A percentile compares a stretch with the other conserved stretches of the same genome.
phyloP scores from a whole-genome alignment of 2,888 invertebrate genomes.

The Rhopalosiphum nymphaeae region DNA sequence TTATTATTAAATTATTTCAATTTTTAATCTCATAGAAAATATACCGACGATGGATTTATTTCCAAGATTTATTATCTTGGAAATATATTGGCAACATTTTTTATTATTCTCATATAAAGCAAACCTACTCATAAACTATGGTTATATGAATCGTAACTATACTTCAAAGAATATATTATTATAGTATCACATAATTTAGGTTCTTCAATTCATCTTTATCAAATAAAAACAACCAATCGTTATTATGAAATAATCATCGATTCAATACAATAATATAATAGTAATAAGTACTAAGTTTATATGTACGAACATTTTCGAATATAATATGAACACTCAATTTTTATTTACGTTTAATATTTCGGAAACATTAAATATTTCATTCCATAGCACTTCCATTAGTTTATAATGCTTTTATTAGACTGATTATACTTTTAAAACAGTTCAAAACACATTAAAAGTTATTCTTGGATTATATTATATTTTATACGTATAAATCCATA shows the following conservation, averaged over 20 bases:
- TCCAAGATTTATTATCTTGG: too few relatives aligned
- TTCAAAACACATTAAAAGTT: constrained; percentile 30
- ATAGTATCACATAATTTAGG: neutral
- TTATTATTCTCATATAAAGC: neutral
- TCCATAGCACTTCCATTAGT: neutral
- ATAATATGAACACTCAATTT: neutral
- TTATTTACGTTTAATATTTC: neutral
- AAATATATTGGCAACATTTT: neutral
- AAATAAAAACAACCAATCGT: neutral
- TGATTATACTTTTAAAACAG: constrained; percentile 46
- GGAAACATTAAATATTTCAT: constrained; percentile 23
- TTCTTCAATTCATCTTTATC: neutral
- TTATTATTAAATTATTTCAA: neutral
- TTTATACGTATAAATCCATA: constrained; percentile 13
- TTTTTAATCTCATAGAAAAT: neutral
- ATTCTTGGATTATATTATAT: neutral
- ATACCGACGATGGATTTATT: neutral
- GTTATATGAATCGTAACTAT: neutral
- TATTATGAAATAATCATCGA: neutral
- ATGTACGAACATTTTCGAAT: constrained; percentile 1
- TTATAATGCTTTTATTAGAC: constrained; percentile 17
- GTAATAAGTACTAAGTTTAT: neutral
- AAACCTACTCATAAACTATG: neutral
- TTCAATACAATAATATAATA: neutral
- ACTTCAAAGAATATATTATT: neutral